Conservation (phyloP, 2,797 vertebrate species). For the Meriones psammophilus region DNA sequence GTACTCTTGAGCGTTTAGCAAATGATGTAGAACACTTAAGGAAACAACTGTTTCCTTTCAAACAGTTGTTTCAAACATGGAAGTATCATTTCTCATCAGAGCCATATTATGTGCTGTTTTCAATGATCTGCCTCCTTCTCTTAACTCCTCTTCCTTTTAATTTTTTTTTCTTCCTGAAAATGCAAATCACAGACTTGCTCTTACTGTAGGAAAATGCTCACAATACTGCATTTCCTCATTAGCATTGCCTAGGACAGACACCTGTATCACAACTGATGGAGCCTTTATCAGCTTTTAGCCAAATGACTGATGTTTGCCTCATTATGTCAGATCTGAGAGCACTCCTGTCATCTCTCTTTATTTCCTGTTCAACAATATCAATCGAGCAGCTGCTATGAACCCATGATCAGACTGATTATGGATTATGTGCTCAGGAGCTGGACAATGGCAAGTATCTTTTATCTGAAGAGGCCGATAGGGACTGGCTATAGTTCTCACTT, state of each 20-base stretch:
- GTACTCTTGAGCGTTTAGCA: constrained; percentile 63
- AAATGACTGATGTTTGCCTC: constrained; percentile 90
- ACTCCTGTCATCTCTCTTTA: constrained; percentile 90
- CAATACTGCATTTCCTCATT: constrained; percentile 89
- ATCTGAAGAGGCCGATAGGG: constrained; percentile 87
- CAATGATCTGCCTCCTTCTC: constrained; percentile 63
- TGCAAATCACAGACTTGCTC: constrained; percentile 87
- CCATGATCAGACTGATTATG: constrained; percentile 90
- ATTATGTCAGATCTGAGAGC: constrained; percentile 90
- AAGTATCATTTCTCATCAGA: constrained; percentile 76
- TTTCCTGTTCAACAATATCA: constrained; percentile 90
- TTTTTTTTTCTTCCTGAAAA: constrained; percentile 70
- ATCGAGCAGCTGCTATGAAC: constrained; percentile 88
- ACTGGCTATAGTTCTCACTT: constrained; percentile 82
- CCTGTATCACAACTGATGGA: constrained; percentile 89
- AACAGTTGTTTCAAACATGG: constrained; percentile 73
- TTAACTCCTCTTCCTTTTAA: constrained; percentile 32
- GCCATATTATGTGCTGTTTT: constrained; percentile 76
- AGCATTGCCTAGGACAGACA: constrained; percentile 88
- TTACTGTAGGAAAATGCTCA: constrained; percentile 87
- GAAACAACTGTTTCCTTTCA: constrained; percentile 68
- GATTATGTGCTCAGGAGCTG: constrained; percentile 90
- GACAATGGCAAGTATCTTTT: constrained; percentile 87
- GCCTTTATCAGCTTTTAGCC: constrained; percentile 90
- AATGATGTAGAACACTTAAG: constrained; percentile 69